Evolutionary conservation across 2,797 vertebrate genomes (phyloP).

Genomic region (Rhinophrynus dorsalis): DNA sequence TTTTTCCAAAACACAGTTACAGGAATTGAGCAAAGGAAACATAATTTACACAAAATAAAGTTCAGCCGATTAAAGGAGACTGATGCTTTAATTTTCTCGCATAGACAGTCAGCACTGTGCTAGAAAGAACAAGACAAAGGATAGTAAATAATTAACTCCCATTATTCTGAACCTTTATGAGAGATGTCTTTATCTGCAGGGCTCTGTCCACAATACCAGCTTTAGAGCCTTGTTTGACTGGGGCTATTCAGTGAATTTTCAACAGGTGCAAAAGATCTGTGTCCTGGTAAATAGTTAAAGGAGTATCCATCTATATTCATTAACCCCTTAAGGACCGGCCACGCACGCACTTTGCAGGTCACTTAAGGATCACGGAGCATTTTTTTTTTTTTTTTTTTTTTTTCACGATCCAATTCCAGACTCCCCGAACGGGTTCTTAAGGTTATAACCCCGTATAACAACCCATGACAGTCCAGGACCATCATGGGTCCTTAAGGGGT

Average conservation of each 20-base stretch:
- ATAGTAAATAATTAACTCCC: conserved; percentile 44
- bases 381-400: too few relatives aligned
- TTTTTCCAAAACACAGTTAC: conserved; percentile 37
- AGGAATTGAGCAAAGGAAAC: conserved; percentile 42
- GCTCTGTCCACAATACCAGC: not conserved
- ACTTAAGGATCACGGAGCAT: too few relatives aligned
- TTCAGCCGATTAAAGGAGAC: conserved; percentile 19
- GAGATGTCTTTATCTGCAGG: conserved; percentile 30
- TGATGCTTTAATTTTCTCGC: conserved; percentile 21
- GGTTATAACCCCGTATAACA: too few relatives aligned
- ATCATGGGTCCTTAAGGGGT: too few relatives aligned
- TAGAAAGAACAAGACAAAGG: conserved; percentile 15
- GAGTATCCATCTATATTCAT: too few relatives aligned
- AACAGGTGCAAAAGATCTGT: conserved; percentile 10
- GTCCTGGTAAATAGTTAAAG: not conserved
- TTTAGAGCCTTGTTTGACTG: conserved; percentile 2
- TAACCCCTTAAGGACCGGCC: too few relatives aligned
- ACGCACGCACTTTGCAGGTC: too few relatives aligned
- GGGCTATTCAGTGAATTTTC: conserved; percentile 26
- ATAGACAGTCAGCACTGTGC: conserved; percentile 18
- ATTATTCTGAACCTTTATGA: conserved; percentile 36
- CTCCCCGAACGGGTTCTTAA: too few relatives aligned
- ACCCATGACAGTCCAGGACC: too few relatives aligned
- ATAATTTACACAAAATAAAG: conserved; percentile 43
- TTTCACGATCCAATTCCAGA: too few relatives aligned